These are phyloP conservation scores for Tinea pellionella DNA, from an alignment of 2,888 invertebrate species.

Conservation along the genomic window DNA sequence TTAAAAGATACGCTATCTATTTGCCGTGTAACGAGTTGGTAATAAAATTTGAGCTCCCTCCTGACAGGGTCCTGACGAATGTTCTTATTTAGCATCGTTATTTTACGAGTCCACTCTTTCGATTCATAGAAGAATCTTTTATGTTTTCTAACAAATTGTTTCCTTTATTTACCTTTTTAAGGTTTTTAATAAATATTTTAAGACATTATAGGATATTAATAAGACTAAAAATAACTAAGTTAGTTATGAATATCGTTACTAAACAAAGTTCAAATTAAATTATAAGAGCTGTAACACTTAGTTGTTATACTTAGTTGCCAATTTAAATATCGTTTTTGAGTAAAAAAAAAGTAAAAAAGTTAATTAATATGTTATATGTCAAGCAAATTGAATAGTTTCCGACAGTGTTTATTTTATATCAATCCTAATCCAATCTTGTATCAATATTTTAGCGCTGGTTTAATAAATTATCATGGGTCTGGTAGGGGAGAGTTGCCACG, in stretches of 20 bases:
- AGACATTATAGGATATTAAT: too few relatives aligned
- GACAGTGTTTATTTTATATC: not conserved
- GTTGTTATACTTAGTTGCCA: too few relatives aligned
- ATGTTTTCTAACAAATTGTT: not conserved
- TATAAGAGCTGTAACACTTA: too few relatives aligned
- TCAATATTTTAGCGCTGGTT: constrained; percentile 10
- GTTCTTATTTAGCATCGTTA: not conserved
- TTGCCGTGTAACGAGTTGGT: constrained; percentile 25
- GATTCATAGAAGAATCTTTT: not conserved
- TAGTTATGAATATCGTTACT: too few relatives aligned
- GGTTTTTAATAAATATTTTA: not conserved
- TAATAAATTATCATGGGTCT: constrained; percentile 11
- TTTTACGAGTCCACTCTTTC: not conserved
- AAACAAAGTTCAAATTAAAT: too few relatives aligned
- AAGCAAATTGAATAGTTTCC: constrained; percentile 2
- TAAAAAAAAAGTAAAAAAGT: too few relatives aligned
- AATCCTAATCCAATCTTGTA: constrained; percentile 4
- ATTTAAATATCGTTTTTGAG: too few relatives aligned
- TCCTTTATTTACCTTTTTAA: not conserved
- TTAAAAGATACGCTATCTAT: constrained; percentile 20
- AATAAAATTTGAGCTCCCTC: constrained; percentile 25
- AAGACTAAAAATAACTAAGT: too few relatives aligned
- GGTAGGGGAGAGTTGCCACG: constrained; percentile 23
- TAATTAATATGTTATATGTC: too few relatives aligned
- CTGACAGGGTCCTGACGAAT: constrained; percentile 2